A percentile compares a stretch with the other conserved stretches of the same genome.
Evolutionary conservation across 2,888 invertebrate genomes (phyloP).

Genomic region (Lomographa bimaculata): DNA sequence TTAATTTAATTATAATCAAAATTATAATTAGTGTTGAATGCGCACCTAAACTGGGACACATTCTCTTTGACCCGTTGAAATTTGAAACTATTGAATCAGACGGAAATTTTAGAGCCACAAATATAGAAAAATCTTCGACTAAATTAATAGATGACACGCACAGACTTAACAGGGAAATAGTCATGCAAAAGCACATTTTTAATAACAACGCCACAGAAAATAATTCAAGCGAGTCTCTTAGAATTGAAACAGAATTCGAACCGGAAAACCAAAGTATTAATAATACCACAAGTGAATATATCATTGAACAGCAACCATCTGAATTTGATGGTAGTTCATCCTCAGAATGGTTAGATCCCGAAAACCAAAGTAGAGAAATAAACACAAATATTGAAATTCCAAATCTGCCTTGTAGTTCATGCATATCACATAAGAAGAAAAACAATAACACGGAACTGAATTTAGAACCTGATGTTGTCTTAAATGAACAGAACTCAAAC

Average conservation of each 20-base stretch:
- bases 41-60: conserved; percentile 50
- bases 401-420: too few species aligned
- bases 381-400: neutral
- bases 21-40: conserved; percentile 35
- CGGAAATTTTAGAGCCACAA: neutral
- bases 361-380: neutral
- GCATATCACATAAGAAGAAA: neutral
- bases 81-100: conserved; percentile 37
- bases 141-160: too few species aligned
- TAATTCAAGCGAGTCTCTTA: too few species aligned
- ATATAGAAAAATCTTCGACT: neutral
- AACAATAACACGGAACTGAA: too few species aligned
- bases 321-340: neutral
- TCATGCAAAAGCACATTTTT: too few species aligned
- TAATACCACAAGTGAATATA: neutral
- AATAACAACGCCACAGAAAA: too few species aligned
- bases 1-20: conserved; percentile 33
- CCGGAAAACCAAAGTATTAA: neutral
- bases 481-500: too few species aligned
- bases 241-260: too few species aligned
- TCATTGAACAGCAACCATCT: neutral
- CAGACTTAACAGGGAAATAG: too few species aligned
- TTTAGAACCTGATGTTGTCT: too few species aligned
- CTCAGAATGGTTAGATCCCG: conserved; percentile 15
- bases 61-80: conserved; percentile 42